These are phyloP conservation scores for Lynx canadensis DNA, from an alignment of 2,113 vertebrate species.

Conservation along the genomic window DNA sequence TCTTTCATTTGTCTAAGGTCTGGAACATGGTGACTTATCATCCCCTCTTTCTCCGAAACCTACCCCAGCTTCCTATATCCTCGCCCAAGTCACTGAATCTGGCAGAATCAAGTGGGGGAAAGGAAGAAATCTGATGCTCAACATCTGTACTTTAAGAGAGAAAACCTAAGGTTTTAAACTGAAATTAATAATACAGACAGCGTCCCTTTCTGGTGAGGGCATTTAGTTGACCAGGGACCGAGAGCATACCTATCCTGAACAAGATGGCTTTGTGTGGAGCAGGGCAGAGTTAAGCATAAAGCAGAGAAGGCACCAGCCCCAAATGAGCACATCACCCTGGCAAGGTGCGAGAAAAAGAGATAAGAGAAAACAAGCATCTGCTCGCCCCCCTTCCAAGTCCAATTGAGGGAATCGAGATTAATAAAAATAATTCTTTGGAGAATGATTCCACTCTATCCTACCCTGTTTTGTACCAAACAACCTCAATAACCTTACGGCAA, in stretches of 20 bases:
- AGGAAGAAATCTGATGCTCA: neutral
- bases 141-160: neutral
- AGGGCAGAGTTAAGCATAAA: neutral
- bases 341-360: constrained; percentile 34
- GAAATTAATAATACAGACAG: neutral
- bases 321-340: constrained; percentile 14
- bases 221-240: neutral
- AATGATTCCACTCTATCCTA: constrained; percentile 75
- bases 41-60: neutral
- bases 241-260: neutral
- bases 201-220: constrained; percentile 18
- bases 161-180: neutral
- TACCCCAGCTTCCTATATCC: neutral
- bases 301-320: constrained; percentile 16
- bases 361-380: constrained; percentile 31
- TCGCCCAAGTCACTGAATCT: neutral
- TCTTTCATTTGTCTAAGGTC: constrained; percentile 50
- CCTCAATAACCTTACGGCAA: constrained; percentile 78
- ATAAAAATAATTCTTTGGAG: constrained; percentile 80
- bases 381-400: constrained; percentile 58
- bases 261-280: constrained; percentile 50
- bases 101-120: neutral
- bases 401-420: constrained; percentile 69
- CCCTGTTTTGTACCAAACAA: constrained; percentile 79
- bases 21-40: constrained; percentile 43